These are phyloP conservation scores for Sapayoa aenigma DNA, from an alignment of 2,113 vertebrate genomes.

Conservation along the genomic window DNA sequence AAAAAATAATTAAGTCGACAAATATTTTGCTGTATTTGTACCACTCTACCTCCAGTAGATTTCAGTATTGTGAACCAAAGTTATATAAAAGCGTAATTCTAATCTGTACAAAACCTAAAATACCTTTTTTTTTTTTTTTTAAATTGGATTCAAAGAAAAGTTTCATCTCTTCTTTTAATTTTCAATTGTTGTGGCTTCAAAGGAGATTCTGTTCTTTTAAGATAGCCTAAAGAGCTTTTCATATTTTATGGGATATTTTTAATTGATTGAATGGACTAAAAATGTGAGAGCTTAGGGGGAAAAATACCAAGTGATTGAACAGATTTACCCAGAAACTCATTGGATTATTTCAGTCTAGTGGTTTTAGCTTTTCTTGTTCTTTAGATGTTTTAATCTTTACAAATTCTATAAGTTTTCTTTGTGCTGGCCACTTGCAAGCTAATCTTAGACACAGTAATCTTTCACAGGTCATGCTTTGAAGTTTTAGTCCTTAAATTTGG, in stretches of 20 bases:
- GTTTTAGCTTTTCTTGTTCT: neutral
- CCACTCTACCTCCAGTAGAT: neutral
- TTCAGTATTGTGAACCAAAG: neutral
- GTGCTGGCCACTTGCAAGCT: neutral
- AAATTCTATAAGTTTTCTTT: neutral
- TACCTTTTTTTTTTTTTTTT: neutral
- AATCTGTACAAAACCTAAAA: neutral
- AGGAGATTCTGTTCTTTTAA: neutral
- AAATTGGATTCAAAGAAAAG: neutral
- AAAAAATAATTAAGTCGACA: neutral
- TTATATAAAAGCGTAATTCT: neutral
- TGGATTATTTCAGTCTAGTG: neutral
- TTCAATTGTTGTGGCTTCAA: neutral
- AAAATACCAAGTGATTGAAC: neutral
- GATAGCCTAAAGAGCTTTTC: neutral
- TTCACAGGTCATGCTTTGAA: neutral
- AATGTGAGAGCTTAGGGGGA: neutral
- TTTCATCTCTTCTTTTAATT: neutral
- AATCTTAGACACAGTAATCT: neutral
- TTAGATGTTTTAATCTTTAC: neutral
- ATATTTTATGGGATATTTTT: neutral
- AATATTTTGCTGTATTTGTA: neutral
- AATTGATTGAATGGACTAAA: neutral
- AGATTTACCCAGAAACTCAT: neutral
- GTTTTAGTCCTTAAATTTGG: neutral